These are phyloP conservation scores for Aphodius sticticus DNA, from an alignment of 2,888 invertebrate genomes.

Conservation along the genomic window DNA sequence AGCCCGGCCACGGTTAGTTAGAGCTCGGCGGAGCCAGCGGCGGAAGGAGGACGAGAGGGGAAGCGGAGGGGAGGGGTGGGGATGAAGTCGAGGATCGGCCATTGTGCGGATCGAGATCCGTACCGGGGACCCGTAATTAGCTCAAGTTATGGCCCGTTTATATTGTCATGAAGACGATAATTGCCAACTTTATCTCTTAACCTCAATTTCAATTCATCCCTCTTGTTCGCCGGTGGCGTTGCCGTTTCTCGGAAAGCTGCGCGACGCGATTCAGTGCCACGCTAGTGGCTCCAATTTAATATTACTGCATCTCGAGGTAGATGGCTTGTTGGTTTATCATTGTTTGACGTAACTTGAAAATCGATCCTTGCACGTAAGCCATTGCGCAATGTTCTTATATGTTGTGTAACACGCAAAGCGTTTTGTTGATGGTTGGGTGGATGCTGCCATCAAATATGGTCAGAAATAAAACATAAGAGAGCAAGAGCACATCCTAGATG, in stretches of 20 bases:
- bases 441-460: too few species aligned
- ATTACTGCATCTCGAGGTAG: not conserved
- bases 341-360: not conserved
- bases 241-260: not conserved
- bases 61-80: conserved; percentile 33
- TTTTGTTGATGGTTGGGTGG: too few species aligned
- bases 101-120: conserved; percentile 46
- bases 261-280: not conserved
- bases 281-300: not conserved
- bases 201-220: conserved; percentile 44
- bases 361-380: not conserved
- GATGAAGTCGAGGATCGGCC: conserved; percentile 41
- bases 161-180: conserved; percentile 58
- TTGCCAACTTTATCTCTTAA: conserved; percentile 56
- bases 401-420: too few species aligned
- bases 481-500: too few species aligned
- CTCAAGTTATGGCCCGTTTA: conserved; percentile 57
- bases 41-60: not conserved
- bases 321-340: not conserved
- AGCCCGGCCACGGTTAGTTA: conserved; percentile 58
- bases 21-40: conserved; percentile 36
- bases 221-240: conserved; percentile 29
- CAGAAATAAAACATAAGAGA: too few species aligned
- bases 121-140: conserved; percentile 53
- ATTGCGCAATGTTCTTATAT: too few species aligned